Percentiles rank a stretch among this genome's conserved stretches.
These are phyloP conservation scores for Morbakka virulenta DNA, from an alignment of 30 jellyfish, hydroid and myxozoan genomes.

Conservation along the genomic window DNA sequence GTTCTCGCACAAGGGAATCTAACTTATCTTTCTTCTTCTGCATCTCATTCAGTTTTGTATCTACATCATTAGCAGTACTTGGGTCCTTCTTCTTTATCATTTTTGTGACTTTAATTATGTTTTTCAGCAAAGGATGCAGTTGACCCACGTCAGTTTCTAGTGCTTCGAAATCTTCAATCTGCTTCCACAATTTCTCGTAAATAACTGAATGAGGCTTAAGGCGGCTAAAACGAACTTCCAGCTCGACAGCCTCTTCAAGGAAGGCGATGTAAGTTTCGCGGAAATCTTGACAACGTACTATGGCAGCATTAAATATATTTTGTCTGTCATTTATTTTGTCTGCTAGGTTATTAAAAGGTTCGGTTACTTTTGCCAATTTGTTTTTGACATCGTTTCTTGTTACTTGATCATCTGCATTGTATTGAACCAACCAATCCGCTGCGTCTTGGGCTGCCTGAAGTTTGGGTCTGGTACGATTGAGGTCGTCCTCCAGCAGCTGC, in stretches of 20 bases:
- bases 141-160: constrained; percentile 70
- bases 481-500: constrained; percentile 73
- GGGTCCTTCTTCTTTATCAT: not conserved
- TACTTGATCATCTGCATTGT: constrained; percentile 56
- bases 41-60: constrained; percentile 61
- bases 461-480: constrained; percentile 69
- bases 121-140: constrained; percentile 47
- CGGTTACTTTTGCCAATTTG: constrained; percentile 43
- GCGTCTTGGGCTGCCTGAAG: constrained; percentile 77
- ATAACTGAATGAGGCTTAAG: constrained; percentile 71
- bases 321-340: constrained; percentile 81
- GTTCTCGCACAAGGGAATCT: constrained; percentile 5
- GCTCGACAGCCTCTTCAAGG: constrained; percentile 63
- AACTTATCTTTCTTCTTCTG: constrained; percentile 38
- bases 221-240: constrained; percentile 50
- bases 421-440: constrained; percentile 70
- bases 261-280: constrained; percentile 28
- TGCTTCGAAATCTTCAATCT: constrained; percentile 65
- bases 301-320: constrained; percentile 52
- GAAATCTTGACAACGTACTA: constrained; percentile 63
- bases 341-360: constrained; percentile 72
- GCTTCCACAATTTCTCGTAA: constrained; percentile 65
- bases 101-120: constrained; percentile 37
- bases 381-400: constrained; percentile 42
- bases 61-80: constrained; percentile 39